These are phyloP conservation scores for Leptoteleia sp. DNA, from an alignment of 1,140 invertebrate genomes.

Conservation along the genomic window DNA sequence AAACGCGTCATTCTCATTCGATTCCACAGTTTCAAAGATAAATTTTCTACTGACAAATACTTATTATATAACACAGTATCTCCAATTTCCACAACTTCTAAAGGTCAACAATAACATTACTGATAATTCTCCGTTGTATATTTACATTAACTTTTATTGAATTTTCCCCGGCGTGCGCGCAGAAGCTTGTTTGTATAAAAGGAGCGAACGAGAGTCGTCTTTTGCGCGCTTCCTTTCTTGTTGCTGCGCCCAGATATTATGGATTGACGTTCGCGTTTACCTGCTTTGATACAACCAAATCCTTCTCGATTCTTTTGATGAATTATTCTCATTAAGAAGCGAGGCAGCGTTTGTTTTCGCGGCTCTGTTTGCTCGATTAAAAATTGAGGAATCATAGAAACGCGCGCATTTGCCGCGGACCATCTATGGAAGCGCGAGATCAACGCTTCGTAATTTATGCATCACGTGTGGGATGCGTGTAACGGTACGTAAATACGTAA, in stretches of 20 bases:
- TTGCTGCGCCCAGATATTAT: conserved; percentile 39
- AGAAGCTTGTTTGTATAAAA: conserved; percentile 21
- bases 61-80: too few relatives aligned
- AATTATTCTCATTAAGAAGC: conserved; percentile 35
- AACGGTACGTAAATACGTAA: not conserved
- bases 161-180: too few relatives aligned
- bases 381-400: conserved; percentile 15
- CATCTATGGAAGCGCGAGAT: not conserved
- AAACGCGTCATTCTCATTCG: too few relatives aligned
- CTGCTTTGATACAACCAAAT: conserved; percentile 42
- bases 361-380: conserved; percentile 40
- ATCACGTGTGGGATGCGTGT: not conserved
- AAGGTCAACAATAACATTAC: too few relatives aligned
- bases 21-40: too few relatives aligned
- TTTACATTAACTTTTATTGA: too few relatives aligned
- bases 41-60: too few relatives aligned
- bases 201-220: conserved; percentile 19
- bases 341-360: conserved; percentile 3
- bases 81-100: too few relatives aligned
- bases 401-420: not conserved
- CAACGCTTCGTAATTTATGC: not conserved
- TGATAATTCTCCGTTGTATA: too few relatives aligned
- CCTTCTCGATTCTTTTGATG: conserved; percentile 24
- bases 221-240: conserved; percentile 33
- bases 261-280: conserved; percentile 27